Evolutionary conservation across 2,797 vertebrate species (phyloP).

Genomic region (Myripristis jacobus): DNA sequence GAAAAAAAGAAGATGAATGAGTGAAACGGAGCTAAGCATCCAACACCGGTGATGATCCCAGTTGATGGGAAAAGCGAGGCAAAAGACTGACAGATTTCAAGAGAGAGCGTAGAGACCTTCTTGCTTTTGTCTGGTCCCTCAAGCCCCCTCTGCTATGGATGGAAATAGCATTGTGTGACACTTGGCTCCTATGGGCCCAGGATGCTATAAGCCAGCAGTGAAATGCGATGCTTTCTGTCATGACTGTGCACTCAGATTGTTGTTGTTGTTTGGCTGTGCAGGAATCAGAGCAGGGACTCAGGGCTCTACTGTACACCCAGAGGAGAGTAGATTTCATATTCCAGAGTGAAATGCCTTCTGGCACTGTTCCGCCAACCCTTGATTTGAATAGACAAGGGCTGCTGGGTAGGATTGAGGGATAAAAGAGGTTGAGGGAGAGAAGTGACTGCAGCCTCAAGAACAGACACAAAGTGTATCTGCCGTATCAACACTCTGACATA

Average conservation of each 20-base stretch:
- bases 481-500: conserved; percentile 54
- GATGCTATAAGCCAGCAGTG: conserved; percentile 54
- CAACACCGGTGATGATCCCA: conserved; percentile 15
- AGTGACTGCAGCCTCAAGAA: conserved; percentile 60
- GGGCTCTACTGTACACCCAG: conserved; percentile 67
- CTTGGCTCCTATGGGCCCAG: conserved; percentile 63
- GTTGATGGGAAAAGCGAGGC: conserved; percentile 24
- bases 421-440: conserved; percentile 66
- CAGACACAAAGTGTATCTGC: conserved; percentile 50
- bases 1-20: conserved; percentile 43
- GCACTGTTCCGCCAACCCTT: conserved; percentile 68
- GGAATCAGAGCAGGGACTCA: conserved; percentile 65
- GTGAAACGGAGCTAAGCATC: conserved; percentile 26
- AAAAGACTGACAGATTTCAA: conserved; percentile 65
- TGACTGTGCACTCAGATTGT: conserved; percentile 55
- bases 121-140: conserved; percentile 53
- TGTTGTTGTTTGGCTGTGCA: conserved; percentile 72
- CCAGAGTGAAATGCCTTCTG: conserved; percentile 76
- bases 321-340: conserved; percentile 75
- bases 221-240: conserved; percentile 60
- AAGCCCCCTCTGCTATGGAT: conserved; percentile 44
- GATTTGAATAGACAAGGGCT: conserved; percentile 80
- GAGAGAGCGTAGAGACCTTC: conserved; percentile 52
- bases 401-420: conserved; percentile 74
- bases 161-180: conserved; percentile 75